A percentile compares a stretch with the other conserved stretches of the same genome.
phyloP scores from a whole-genome alignment of 2,797 vertebrate species.

The Dromococcyx pavoninus region DNA sequence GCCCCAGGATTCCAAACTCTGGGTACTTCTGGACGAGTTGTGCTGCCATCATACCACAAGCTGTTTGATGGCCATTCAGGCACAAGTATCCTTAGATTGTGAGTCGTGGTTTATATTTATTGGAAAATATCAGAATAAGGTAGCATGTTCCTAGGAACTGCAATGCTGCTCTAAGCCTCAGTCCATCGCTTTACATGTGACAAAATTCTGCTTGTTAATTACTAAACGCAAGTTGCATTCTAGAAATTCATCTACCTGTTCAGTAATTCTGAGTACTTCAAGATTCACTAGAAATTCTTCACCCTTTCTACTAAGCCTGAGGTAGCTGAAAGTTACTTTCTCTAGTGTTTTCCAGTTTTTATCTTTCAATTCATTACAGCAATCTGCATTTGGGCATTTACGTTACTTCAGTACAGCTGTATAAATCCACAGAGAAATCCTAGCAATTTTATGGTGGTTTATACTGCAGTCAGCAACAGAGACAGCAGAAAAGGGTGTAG shows the following conservation, averaged over 20 bases:
- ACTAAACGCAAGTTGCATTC: neutral
- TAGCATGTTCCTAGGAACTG: neutral
- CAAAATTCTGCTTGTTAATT: neutral
- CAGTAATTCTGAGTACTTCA: neutral
- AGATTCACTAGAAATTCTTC: neutral
- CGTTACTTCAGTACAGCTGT: neutral
- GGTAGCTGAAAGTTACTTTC: neutral
- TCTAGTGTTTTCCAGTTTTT: neutral
- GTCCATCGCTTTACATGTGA: neutral
- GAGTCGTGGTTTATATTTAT: neutral
- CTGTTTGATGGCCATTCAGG: neutral
- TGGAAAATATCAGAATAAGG: neutral
- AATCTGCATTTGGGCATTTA: neutral
- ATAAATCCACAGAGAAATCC: neutral
- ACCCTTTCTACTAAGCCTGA: neutral
- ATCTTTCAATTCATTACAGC: neutral
- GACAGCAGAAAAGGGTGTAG: neutral
- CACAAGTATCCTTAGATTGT: neutral
- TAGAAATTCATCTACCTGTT: neutral
- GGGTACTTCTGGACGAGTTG: fast-evolving
- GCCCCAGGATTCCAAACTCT: neutral
- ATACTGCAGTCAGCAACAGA: neutral
- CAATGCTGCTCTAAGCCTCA: neutral
- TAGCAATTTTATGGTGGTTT: neutral
- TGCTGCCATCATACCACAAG: fast-evolving